Evolutionary conservation across 2,797 vertebrate genomes (phyloP), one percentile per base, ranked within the genome.

Genomic region (Brachymystax lenok): DNA sequence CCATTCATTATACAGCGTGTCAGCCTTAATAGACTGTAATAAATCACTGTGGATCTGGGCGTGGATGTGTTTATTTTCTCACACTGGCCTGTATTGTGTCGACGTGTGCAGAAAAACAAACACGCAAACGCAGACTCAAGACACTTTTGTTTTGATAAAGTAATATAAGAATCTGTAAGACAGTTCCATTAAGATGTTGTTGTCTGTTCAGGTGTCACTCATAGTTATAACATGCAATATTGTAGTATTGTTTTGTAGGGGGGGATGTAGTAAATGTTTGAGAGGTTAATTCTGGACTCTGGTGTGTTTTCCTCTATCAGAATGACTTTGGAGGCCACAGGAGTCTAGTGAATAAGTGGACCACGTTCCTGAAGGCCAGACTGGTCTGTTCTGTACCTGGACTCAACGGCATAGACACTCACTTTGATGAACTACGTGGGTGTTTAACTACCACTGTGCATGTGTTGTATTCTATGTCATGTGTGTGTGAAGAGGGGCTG

Each of bases 271-370:
- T 28, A 24, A 16, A 24, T 54, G 13, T 54, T 24, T 71, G 70
- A 14, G 50, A 46, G 40, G 40, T 46, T 46, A 10, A 46, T 46
- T 46, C 40, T 46, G 40, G 40, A 16, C 12, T 19, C 35, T 51
- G 73, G 46, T 82, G 46, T 82, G 59, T 71, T 84, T 72, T 78
- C 79, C 40, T 27, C 80, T 86, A 56, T 82, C 93, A 99, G 98
- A 99, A 99, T 81, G 97, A 99, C 80, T 95, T 99, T 52, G 98
- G 98, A 54, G 98, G 98, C 19, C 98, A 99, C 92, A 95, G 98
- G 83, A 99, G 97, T 85, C 95, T 99, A 69, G 97, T 99, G 51
- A 99, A 99, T 86, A 99, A 99, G 84, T 99, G 98, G 98, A 99
- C 97, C 4, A 99, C 98, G 17, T 99, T 99, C 85, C 88, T 99